phyloP scores from a whole-genome alignment of 2,113 vertebrate species.

The Balaenoptera acutorostrata region DNA sequence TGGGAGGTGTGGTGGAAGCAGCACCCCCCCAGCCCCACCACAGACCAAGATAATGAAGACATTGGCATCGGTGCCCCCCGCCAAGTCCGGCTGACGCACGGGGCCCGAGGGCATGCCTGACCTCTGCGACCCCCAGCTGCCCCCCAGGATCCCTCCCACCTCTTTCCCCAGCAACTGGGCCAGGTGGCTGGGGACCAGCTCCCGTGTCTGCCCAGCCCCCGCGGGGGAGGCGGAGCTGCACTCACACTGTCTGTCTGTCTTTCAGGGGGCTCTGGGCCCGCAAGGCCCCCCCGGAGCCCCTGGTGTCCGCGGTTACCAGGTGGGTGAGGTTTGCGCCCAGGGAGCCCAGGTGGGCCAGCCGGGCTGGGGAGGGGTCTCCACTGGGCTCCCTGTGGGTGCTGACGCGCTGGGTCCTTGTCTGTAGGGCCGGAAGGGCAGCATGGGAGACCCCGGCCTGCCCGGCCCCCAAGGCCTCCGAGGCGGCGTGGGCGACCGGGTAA shows the following conservation, averaged over 20 bases:
- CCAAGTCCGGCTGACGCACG: accelerated
- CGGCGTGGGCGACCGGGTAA: slow-evolving; percentile 91
- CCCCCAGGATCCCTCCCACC: background rate
- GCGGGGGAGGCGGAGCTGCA: accelerated
- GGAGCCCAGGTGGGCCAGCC: background rate
- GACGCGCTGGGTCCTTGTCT: background rate
- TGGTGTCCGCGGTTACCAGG: slow-evolving; percentile 93
- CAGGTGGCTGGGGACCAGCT: background rate
- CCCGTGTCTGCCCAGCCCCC: background rate
- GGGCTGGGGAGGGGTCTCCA: background rate
- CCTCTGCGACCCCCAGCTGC: background rate
- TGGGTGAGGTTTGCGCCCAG: slow-evolving; percentile 60
- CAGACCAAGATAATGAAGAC: background rate
- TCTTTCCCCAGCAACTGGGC: background rate
- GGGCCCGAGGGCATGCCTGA: accelerated
- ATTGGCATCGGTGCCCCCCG: accelerated
- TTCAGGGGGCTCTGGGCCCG: slow-evolving; percentile 89
- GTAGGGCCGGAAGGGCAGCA: slow-evolving; percentile 90
- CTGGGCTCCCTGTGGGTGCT: background rate
- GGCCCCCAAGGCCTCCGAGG: slow-evolving; percentile 95
- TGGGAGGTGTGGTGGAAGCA: no score
- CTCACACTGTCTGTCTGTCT: background rate
- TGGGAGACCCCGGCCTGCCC: slow-evolving; percentile 91
- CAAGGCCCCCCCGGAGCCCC: slow-evolving; percentile 85
- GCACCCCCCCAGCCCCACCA: background rate